phyloP scores from a whole-genome alignment of 2,888 invertebrate genomes.

The Gnatocerus cornutus region DNA sequence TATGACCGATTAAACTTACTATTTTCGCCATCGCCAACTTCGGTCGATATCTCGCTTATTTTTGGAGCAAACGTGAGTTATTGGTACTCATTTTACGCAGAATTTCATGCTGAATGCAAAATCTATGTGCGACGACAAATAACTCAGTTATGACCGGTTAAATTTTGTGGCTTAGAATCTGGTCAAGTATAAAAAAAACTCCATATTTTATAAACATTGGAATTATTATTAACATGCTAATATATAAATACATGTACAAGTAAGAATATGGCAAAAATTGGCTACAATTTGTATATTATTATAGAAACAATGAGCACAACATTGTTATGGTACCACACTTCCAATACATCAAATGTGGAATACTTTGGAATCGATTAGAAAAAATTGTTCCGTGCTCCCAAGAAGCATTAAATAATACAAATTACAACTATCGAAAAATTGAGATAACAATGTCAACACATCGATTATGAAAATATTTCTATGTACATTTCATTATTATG shows the following conservation, averaged over 20 bases:
- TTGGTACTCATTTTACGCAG: too few relatives aligned
- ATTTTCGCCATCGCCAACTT: too few relatives aligned
- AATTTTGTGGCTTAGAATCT: too few relatives aligned
- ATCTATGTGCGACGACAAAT: too few relatives aligned
- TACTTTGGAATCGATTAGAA: constrained; percentile 36
- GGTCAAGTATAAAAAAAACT: constrained; percentile 16
- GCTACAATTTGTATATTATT: constrained; percentile 58
- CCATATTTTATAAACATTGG: constrained; percentile 59
- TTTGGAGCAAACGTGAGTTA: too few relatives aligned
- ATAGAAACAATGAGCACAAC: constrained; percentile 61
- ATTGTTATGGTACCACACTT: constrained; percentile 35
- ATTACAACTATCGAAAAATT: constrained; percentile 40
- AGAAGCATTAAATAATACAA: constrained; percentile 35
- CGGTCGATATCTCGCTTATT: too few relatives aligned
- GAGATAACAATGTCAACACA: constrained; percentile 45
- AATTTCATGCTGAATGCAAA: too few relatives aligned
- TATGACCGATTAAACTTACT: too few relatives aligned
- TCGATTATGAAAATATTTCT: constrained; percentile 48
- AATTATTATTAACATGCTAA: constrained; percentile 57
- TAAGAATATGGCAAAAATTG: constrained; percentile 64
- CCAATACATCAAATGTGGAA: constrained; percentile 32
- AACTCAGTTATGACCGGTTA: too few relatives aligned
- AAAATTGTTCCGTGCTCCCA: constrained; percentile 25
- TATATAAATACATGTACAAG: constrained; percentile 59
- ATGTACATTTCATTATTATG: constrained; percentile 40